These are phyloP conservation scores for Pinna nobilis DNA, from an alignment of 1,140 invertebrate species.

Conservation along the genomic window DNA sequence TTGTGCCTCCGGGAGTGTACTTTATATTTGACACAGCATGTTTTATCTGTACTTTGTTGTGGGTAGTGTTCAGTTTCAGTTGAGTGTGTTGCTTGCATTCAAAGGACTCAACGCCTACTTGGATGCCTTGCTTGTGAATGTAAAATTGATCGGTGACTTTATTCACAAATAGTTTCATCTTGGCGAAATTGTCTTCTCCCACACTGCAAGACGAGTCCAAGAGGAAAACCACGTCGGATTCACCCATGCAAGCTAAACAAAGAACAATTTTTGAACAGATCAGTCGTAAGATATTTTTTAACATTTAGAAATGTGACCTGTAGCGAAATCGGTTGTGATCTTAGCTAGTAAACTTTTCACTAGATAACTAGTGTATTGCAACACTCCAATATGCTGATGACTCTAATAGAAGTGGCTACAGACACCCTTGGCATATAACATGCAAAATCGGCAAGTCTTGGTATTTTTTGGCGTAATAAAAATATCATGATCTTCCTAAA, in stretches of 20 bases:
- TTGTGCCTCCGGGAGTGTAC: constrained; percentile 12
- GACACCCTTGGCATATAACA: too few relatives aligned
- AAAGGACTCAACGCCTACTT: constrained; percentile 47
- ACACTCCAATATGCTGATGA: too few relatives aligned
- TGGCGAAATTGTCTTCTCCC: constrained; percentile 36
- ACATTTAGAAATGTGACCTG: too few relatives aligned
- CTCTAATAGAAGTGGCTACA: too few relatives aligned
- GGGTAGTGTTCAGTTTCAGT: constrained; percentile 14
- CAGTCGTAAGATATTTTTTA: too few relatives aligned
- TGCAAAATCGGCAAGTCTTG: too few relatives aligned
- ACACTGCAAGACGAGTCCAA: constrained; percentile 47
- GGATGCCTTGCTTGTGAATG: constrained; percentile 34
- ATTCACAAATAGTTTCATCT: constrained; percentile 41
- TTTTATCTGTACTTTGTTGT: neutral
- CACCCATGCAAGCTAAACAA: constrained; percentile 8
- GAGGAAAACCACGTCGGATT: constrained; percentile 44
- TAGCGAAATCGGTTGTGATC: too few relatives aligned
- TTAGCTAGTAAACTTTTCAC: too few relatives aligned
- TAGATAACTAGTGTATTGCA: too few relatives aligned
- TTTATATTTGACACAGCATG: constrained; percentile 21
- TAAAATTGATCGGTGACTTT: constrained; percentile 38
- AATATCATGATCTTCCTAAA: too few relatives aligned
- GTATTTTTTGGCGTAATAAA: too few relatives aligned
- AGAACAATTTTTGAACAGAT: too few relatives aligned
- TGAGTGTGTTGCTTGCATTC: constrained; percentile 35